Conservation (phyloP, 92 coral and sea anemone genomes). For the Galaxea fascicularis region DNA sequence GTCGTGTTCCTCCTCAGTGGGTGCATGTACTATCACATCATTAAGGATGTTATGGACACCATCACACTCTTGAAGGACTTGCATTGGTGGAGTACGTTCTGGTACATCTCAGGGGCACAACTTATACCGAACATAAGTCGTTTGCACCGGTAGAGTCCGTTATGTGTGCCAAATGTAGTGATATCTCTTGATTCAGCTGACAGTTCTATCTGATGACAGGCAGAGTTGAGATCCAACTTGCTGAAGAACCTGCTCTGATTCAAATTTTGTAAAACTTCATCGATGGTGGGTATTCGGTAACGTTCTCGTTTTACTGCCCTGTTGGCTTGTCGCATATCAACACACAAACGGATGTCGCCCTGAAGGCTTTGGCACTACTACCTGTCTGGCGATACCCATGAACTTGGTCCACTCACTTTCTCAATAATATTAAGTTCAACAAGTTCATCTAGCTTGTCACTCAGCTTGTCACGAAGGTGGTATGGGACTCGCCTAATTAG, state of each 20-base stretch:
- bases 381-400: conserved; percentile 66
- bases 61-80: conserved; percentile 59
- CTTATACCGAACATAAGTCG: conserved; percentile 61
- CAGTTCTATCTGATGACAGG: conserved; percentile 48
- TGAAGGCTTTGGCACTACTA: conserved; percentile 58
- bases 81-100: conserved; percentile 39
- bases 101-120: conserved; percentile 58
- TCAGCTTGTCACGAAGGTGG: conserved; percentile 30
- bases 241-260: conserved; percentile 39
- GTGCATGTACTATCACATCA: conserved; percentile 49
- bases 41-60: conserved; percentile 55
- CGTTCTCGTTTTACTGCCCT: conserved; percentile 48
- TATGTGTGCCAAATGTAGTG: conserved; percentile 50
- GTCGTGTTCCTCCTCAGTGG: conserved; percentile 67
- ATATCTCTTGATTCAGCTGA: conserved; percentile 55
- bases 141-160: conserved; percentile 62
- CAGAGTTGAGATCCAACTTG: conserved; percentile 53
- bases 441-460: conserved; percentile 44
- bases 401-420: conserved; percentile 55
- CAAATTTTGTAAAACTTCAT: conserved; percentile 55
- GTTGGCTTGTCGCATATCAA: conserved; percentile 70
- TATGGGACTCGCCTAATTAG: conserved; percentile 57
- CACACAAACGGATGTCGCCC: conserved; percentile 54
- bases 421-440: conserved; percentile 48
- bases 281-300: conserved; percentile 52